Evolutionary conservation across 2,113 vertebrate genomes (phyloP).

Genomic region (Hyperoodon ampullatus): DNA sequence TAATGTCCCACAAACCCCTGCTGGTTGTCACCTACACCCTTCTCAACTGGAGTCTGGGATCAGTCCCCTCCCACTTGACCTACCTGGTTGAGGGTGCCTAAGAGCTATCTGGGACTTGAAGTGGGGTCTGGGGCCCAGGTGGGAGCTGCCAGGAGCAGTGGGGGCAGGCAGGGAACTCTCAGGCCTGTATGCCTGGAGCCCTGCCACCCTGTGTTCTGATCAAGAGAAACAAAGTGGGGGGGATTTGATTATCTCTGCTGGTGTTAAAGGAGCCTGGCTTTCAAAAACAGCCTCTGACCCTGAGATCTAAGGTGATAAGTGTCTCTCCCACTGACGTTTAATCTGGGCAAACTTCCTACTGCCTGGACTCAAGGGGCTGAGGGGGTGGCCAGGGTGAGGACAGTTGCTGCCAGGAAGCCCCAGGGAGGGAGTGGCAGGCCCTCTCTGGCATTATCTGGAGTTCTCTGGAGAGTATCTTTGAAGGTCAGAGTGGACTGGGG

Average conservation of each 20-base stretch:
- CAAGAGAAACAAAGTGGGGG: constrained; percentile 61
- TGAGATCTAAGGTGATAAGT: constrained; percentile 30
- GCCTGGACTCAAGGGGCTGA: neutral
- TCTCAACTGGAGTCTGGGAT: neutral
- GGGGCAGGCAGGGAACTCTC: neutral
- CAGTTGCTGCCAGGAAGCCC: neutral
- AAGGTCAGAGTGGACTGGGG: neutral
- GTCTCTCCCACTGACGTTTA: neutral
- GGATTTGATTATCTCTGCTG: constrained; percentile 45
- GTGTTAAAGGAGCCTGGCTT: constrained; percentile 38
- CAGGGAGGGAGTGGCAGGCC: neutral
- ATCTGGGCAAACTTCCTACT: constrained; percentile 7
- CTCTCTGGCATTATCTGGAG: neutral
- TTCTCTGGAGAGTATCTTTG: neutral
- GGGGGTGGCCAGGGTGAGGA: neutral
- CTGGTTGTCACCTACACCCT: neutral
- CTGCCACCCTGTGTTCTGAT: neutral
- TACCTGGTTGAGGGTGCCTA: neutral
- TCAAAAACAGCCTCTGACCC: constrained; percentile 18
- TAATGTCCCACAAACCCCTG: neutral
- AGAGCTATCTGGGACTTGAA: neutral
- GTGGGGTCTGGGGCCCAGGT: neutral
- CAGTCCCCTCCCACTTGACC: neutral
- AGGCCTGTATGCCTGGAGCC: neutral
- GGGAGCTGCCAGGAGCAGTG: neutral